A percentile compares a stretch with the other conserved stretches of the same genome.
Evolutionary conservation across 2,888 invertebrate species (phyloP).

Genomic region (Erebia aethiops): DNA sequence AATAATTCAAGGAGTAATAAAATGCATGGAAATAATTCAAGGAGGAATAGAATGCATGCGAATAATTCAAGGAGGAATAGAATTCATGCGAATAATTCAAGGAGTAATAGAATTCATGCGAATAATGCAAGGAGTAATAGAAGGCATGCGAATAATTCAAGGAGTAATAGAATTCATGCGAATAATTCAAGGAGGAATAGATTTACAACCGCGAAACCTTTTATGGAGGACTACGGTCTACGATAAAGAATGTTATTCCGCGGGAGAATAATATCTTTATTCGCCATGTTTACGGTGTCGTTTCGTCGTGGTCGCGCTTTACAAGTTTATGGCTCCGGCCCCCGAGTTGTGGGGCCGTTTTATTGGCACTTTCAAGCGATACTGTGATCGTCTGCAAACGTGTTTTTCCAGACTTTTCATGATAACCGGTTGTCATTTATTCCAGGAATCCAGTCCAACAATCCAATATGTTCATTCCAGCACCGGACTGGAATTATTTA

Average conservation of each 20-base stretch:
- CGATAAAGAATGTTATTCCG: constrained; percentile 29
- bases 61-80: no score
- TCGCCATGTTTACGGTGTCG: constrained; percentile 51
- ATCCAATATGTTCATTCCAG: no score
- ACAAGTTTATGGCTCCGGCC: constrained; percentile 43
- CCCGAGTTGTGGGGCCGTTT: constrained; percentile 56
- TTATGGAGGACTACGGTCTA: constrained; percentile 44
- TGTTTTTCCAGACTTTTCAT: constrained; percentile 17
- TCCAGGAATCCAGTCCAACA: background rate
- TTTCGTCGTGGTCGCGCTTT: constrained; percentile 51
- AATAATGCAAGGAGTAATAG: no score
- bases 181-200: constrained; percentile 10
- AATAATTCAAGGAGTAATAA: no score
- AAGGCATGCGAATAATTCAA: constrained; percentile 4
- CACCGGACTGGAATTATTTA: no score
- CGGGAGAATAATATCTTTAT: constrained; percentile 45
- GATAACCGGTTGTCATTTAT: background rate
- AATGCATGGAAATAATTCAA: no score
- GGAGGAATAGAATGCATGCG: no score
- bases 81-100: no score
- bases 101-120: no score
- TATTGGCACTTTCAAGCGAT: constrained; percentile 42
- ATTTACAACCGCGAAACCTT: constrained; percentile 28
- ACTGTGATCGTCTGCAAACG: constrained; percentile 23
- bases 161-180: constrained; percentile 9